Base-by-base conservation (phyloP, 1,140 invertebrate genomes). In the Hesperophylax magnus region DNA sequence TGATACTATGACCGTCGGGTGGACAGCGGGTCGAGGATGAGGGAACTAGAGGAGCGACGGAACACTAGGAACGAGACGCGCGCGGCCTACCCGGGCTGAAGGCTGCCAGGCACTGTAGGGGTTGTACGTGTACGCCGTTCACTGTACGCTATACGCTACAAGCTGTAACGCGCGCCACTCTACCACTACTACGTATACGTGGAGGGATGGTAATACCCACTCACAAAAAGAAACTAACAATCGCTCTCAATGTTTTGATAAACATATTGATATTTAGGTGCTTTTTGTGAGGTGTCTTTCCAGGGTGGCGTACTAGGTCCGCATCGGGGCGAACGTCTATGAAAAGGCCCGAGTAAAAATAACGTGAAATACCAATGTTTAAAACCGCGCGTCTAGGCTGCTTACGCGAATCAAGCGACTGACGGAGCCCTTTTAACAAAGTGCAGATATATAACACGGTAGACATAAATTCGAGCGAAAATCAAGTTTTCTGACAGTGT, bases 41-140 rank as follows among this genome's bases (percentile, higher is more conserved):
- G 69, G 54, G 75, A 61, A 77, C 22, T 60, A 77, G 53, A 47
- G 53, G 77, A 24, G 47, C 22, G 18, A 47, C 27, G 54, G 75
- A 61, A 77, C 22, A 34, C 58, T 31, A 47, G 53, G 65, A n/a
- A 24, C 18, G 54, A 24, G 24, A 22, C 39, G 67, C 60, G 53
- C 34, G 56, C 78, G 78, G 27, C 78, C 53, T 72, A 71, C 78
- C 78, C 78, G 78, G 65, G 65, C 78, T 71, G 54, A 79, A 58
- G 52, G 65, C 78, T 56, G 78, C 78, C 67, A 14, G 67, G 69
- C 56, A 72, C 78, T 79, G 78, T 52, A 24, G 54, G 78, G 39
- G 67, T 22, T 7, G 56, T 58, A n/a, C 17, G 56, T 11, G 56
- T n/a, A 24, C 18, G 58, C 17, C 58, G 58, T 8, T 15, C 17